A percentile compares a stretch with the other conserved stretches of the same genome.
Evolutionary conservation across 2,113 vertebrate species (phyloP).

Genomic region (Dasyprocta punctata): DNA sequence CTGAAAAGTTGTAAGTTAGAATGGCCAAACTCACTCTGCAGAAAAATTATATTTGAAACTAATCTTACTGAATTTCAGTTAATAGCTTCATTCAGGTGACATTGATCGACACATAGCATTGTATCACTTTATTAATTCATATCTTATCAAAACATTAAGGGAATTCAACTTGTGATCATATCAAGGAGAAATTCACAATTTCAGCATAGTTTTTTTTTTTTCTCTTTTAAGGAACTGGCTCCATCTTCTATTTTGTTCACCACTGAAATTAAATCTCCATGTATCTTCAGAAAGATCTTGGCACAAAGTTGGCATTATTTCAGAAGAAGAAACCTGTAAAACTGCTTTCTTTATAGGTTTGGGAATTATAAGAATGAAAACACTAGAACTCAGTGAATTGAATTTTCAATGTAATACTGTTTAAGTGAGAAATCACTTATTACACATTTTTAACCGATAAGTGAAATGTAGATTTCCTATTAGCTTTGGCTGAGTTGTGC

Average conservation of each 20-base stretch:
- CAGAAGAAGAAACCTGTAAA: slow-evolving; percentile 52
- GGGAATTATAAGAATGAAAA: neutral
- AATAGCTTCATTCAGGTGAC: neutral
- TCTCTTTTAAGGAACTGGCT: neutral
- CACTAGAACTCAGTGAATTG: neutral
- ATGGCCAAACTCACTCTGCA: neutral
- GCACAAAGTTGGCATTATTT: slow-evolving; percentile 29
- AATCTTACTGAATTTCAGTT: neutral
- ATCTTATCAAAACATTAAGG: slow-evolving; percentile 30
- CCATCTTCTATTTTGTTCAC: neutral
- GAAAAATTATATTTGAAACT: neutral
- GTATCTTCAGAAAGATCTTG: slow-evolving; percentile 12
- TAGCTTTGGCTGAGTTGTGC: neutral
- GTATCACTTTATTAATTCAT: neutral
- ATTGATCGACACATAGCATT: neutral
- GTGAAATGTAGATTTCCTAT: neutral
- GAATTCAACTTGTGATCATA: neutral
- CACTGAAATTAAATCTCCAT: slow-evolving; percentile 10
- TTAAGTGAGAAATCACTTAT: neutral
- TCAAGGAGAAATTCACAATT: slow-evolving; percentile 23
- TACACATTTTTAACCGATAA: neutral
- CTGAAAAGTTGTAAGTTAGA: neutral
- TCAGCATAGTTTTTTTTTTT: neutral
- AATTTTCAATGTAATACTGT: slow-evolving; percentile 8
- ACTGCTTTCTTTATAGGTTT: slow-evolving; percentile 18